These are phyloP conservation scores for Pemphredon lugubris DNA, from an alignment of 2,888 invertebrate species.

Conservation along the genomic window DNA sequence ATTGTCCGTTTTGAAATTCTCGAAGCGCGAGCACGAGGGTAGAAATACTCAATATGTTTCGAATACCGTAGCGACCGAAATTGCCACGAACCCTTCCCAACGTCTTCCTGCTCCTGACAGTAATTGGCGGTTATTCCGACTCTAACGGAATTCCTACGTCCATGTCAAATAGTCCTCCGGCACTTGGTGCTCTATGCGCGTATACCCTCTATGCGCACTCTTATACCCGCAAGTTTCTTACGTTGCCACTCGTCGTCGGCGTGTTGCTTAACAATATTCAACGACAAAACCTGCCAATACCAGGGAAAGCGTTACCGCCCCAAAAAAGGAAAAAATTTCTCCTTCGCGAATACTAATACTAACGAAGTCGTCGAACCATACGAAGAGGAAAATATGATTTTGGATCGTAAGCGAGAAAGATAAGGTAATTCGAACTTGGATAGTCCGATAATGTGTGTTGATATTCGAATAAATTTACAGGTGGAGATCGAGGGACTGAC, in stretches of 20 bases:
- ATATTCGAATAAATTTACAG: slow-evolving; percentile 82
- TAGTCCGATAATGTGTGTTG: too few relatives aligned
- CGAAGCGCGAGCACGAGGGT: slow-evolving; percentile 27
- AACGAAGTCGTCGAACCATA: too few relatives aligned
- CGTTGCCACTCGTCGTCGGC: slow-evolving; percentile 12
- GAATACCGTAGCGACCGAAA: slow-evolving; percentile 59
- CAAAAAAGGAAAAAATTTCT: neutral
- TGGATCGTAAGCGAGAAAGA: too few relatives aligned
- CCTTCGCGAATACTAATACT: too few relatives aligned
- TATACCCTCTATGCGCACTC: slow-evolving; percentile 30
- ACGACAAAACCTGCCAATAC: slow-evolving; percentile 19
- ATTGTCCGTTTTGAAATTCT: slow-evolving; percentile 32
- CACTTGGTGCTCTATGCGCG: slow-evolving; percentile 28
- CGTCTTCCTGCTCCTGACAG: slow-evolving; percentile 75
- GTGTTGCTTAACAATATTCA: slow-evolving; percentile 10
- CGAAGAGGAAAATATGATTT: too few relatives aligned
- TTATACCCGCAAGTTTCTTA: slow-evolving; percentile 22
- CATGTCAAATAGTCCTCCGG: slow-evolving; percentile 55
- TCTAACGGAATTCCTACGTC: slow-evolving; percentile 69
- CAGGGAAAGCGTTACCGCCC: slow-evolving; percentile 24
- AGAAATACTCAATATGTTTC: slow-evolving; percentile 57
- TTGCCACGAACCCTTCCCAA: slow-evolving; percentile 53
- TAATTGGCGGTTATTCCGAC: slow-evolving; percentile 77
- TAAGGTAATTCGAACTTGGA: too few relatives aligned
- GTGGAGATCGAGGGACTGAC: slow-evolving; percentile 95